These are phyloP conservation scores for Anastatus disparis DNA, from an alignment of 1,140 invertebrate genomes.

Conservation along the genomic window DNA sequence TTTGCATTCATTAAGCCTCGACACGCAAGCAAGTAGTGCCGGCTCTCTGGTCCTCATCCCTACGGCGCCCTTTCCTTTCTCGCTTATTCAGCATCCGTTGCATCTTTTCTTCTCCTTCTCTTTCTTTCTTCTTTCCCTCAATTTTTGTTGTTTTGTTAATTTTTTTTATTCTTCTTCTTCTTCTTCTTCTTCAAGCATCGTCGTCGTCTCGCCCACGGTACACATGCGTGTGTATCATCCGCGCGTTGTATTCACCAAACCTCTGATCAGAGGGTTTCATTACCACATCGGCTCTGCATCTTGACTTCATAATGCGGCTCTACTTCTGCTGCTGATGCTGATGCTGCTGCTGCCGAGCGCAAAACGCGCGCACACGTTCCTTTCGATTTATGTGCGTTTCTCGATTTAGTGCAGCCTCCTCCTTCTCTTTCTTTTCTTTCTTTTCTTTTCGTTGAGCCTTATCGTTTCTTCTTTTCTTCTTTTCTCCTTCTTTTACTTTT, in stretches of 20 bases:
- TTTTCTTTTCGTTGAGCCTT: no score
- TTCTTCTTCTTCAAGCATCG: neutral
- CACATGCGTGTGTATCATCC: slow-evolving; percentile 12
- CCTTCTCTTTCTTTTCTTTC: slow-evolving; percentile 35
- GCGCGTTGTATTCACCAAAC: slow-evolving; percentile 14
- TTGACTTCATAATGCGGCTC: slow-evolving; percentile 34
- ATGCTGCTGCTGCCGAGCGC: neutral
- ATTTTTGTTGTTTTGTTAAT: no score
- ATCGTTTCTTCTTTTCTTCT: neutral
- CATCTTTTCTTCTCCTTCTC: neutral
- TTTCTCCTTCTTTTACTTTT: slow-evolving; percentile 6
- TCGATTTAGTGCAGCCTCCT: neutral
- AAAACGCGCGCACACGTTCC: neutral
- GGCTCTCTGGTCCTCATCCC: slow-evolving; percentile 36
- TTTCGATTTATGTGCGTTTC: slow-evolving; percentile 33
- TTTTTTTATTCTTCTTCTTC: neutral
- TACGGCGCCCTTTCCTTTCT: slow-evolving; percentile 13
- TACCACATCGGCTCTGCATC: slow-evolving; percentile 35
- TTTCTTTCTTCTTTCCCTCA: neutral
- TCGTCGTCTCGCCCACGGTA: neutral
- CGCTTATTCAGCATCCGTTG: neutral
- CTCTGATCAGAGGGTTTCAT: slow-evolving; percentile 33
- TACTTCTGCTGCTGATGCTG: no score
- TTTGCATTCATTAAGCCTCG: slow-evolving; percentile 73
- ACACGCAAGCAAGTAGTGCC: slow-evolving; percentile 67